These are phyloP conservation scores for Herpailurus yagouaroundi DNA, from an alignment of 2,113 vertebrate species.

Conservation along the genomic window DNA sequence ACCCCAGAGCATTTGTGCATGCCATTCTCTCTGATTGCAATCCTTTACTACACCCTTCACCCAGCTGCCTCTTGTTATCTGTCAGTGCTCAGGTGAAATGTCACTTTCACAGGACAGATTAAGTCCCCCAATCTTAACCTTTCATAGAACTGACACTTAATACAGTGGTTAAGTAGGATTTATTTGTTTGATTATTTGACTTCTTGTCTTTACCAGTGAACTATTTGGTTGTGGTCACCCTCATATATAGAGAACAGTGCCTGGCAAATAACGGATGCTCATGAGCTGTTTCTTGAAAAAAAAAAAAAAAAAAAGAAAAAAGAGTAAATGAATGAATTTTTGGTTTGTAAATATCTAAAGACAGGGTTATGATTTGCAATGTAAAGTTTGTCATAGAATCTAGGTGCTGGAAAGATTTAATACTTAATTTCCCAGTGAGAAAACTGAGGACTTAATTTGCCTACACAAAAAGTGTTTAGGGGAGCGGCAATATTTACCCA, in stretches of 20 bases:
- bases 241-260: neutral
- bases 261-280: neutral
- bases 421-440: constrained; percentile 5
- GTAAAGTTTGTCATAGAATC: neutral
- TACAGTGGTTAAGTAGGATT: neutral
- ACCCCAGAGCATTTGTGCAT: neutral
- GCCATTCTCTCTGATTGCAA: neutral
- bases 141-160: neutral
- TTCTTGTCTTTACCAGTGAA: neutral
- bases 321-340: neutral
- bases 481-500: constrained; percentile 7
- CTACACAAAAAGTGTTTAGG: neutral
- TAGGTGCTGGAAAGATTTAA: neutral
- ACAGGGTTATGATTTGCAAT: neutral
- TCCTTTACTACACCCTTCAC: neutral
- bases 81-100: neutral
- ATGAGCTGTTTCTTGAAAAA: neutral
- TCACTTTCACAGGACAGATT: neutral
- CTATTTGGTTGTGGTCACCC: neutral
- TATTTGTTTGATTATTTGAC: neutral
- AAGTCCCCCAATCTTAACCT: neutral
- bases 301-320: neutral
- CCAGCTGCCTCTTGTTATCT: neutral
- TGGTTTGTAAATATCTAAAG: constrained; percentile 28
- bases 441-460: neutral